Base-by-base conservation (phyloP, 2,888 invertebrate genomes). In the Trichacis sp. region DNA sequence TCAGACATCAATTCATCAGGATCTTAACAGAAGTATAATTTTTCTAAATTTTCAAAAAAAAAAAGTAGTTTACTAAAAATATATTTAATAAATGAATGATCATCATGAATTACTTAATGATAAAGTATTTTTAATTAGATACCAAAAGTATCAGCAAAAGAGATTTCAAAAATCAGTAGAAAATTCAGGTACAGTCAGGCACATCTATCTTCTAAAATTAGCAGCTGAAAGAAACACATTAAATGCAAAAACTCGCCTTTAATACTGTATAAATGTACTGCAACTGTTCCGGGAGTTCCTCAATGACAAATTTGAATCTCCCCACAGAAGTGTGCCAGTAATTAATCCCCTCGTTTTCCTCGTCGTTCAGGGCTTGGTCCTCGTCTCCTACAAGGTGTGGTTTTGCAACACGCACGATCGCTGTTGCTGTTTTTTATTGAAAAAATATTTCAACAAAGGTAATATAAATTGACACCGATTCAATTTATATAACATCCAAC, bases 251-350 rank as follows among this genome's bases (percentile, higher is more conserved):
- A 47, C 11, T 20, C 80, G 93, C 93, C 88, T 93, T 93, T 24
- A 98, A 85, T 19, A 98, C 85, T 79, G 95, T 93, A 84, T 96
- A 94, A 68, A 97, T 94, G 68, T 98, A 94, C 84, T 97, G 97
- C 69, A 98, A 86, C 68, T 97, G 94, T 71, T 95, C 92, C 0
- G 97, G 97, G 66, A 98, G 85, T 77, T 96, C 93, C 46, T 95
- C 94, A 54, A 97, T 89, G 48, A 90, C 89, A 86, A 97, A 97
- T 82, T 94, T 92, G 84, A 97, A 97, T 82, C 95, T 94, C 19
- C 97, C 97, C 38, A 95, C 92, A 0, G 94, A 93, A 0, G 97
- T 97, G 65, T 94, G 92, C 97, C 97, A 97, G 83, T 95, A 96
- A 82, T 94, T 91, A 48, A 92, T 91, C 80, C 92, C 89, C 73